Conservation (phyloP, 2,888 invertebrate species). For the Operophtera brumata region DNA sequence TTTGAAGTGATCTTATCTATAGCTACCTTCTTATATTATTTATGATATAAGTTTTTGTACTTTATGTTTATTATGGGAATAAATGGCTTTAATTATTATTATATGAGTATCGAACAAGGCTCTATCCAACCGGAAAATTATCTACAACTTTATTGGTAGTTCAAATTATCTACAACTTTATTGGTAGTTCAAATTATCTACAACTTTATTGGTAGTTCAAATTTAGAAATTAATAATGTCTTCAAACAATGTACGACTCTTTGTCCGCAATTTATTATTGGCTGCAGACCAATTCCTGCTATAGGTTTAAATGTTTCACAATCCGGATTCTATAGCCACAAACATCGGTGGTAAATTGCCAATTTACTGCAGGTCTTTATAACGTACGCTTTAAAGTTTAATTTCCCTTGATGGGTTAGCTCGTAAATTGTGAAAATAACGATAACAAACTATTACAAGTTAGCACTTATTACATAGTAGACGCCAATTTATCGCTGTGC, state of each 20-base stretch:
- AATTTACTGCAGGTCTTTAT: constrained; percentile 15
- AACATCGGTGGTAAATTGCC: constrained; percentile 27
- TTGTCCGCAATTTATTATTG: constrained; percentile 17
- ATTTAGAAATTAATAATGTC: not conserved
- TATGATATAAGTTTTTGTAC: no score
- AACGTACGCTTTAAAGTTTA: constrained; percentile 16
- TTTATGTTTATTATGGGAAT: no score
- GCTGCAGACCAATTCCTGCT: constrained; percentile 24
- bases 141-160: no score
- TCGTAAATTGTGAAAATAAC: constrained; percentile 33
- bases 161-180: no score
- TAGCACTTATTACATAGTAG: constrained; percentile 33
- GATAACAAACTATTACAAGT: constrained; percentile 35
- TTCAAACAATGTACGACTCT: constrained; percentile 5
- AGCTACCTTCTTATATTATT: no score
- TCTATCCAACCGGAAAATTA: no score
- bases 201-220: no score
- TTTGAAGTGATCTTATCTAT: no score
- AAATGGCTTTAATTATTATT: no score
- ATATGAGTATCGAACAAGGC: no score
- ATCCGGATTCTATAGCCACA: constrained; percentile 22
- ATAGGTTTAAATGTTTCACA: constrained; percentile 24
- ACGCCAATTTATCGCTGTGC: constrained; percentile 48
- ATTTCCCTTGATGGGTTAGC: constrained; percentile 11
- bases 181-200: no score